Conservation (phyloP, 2,113 vertebrate genomes). For the Leucopsar rothschildi region DNA sequence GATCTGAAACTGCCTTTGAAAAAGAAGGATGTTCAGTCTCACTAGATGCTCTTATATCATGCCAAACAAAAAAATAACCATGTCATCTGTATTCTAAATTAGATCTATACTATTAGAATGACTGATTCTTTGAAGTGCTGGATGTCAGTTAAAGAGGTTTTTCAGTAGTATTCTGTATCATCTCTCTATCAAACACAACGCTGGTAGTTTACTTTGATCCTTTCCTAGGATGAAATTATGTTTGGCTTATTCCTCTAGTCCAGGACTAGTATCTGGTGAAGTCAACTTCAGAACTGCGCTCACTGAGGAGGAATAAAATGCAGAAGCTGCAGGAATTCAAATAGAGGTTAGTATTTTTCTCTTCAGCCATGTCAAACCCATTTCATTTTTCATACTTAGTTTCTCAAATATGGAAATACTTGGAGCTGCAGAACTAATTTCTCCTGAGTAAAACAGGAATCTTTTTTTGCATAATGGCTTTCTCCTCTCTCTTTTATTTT, state of each 20-base stretch:
- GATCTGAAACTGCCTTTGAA: not conserved
- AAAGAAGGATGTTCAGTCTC: not conserved
- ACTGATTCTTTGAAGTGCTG: not conserved
- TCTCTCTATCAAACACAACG: not conserved
- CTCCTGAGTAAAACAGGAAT: not conserved
- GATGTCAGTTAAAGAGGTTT: not conserved
- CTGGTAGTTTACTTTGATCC: not conserved
- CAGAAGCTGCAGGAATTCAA: constrained; percentile 68
- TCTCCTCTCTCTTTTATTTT: not conserved
- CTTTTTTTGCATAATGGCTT: not conserved
- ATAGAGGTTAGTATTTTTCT: constrained; percentile 59
- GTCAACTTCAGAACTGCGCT: constrained; percentile 73
- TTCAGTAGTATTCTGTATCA: not conserved
- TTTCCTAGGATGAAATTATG: constrained; percentile 69
- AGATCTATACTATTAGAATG: not conserved
- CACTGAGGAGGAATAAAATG: constrained; percentile 33
- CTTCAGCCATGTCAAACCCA: not conserved
- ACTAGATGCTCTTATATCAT: not conserved
- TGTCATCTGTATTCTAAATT: not conserved
- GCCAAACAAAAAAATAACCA: not conserved
- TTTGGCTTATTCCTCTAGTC: constrained; percentile 75
- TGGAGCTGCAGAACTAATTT: constrained; percentile 24
- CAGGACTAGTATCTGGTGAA: constrained; percentile 76
- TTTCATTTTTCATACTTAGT: not conserved
- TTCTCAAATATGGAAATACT: constrained; percentile 34